Conservation (phyloP, 2,888 invertebrate species). For the Tenthredo notha region DNA sequence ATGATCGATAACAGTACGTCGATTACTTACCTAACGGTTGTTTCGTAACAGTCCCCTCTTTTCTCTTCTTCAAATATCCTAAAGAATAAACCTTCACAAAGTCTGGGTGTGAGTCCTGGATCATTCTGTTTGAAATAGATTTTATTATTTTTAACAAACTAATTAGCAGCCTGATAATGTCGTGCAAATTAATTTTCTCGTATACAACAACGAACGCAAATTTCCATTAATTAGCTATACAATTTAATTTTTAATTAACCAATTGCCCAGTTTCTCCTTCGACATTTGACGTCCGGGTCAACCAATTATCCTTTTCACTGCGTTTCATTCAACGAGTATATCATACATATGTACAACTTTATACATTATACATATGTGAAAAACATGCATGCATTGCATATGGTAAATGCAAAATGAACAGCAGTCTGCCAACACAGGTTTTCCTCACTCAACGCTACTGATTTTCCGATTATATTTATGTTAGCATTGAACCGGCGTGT, state of each 20-base stretch:
- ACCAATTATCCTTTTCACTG: conserved; percentile 32
- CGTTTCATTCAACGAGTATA: conserved; percentile 32
- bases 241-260: conserved; percentile 47
- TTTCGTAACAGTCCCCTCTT: conserved; percentile 67
- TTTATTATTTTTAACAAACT: not conserved
- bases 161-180: not conserved
- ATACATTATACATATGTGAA: not conserved
- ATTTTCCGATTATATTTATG: not conserved
- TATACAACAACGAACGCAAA: not conserved
- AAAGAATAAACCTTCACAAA: conserved; percentile 80
- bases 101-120: conserved; percentile 81
- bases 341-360: not conserved
- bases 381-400: not conserved
- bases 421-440: conserved; percentile 7
- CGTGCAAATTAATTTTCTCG: conserved; percentile 14
- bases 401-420: conserved; percentile 5
- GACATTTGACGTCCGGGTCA: conserved; percentile 14
- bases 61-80: conserved; percentile 73
- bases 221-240: conserved; percentile 24
- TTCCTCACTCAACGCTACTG: not conserved
- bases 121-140: conserved; percentile 73
- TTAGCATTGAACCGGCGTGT: not conserved
- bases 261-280: not conserved
- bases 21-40: conserved; percentile 75
- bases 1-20: not conserved